Percentiles rank a stretch among this genome's conserved stretches.
These are phyloP conservation scores for Lasiommata megera DNA, from an alignment of 2,888 invertebrate species.

Conservation along the genomic window DNA sequence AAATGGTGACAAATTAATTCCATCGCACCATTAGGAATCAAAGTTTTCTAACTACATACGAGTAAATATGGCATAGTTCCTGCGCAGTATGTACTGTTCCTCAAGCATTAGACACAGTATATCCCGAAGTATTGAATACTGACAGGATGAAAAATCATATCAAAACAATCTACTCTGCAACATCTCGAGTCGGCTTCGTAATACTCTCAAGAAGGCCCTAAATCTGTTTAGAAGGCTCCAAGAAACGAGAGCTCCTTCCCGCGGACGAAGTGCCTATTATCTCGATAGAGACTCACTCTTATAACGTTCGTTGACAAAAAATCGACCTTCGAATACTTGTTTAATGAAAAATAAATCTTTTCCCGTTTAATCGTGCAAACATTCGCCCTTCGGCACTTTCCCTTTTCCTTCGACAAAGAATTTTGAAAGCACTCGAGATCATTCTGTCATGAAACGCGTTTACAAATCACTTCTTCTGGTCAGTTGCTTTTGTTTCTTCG, in stretches of 20 bases:
- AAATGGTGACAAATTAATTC: too few species aligned
- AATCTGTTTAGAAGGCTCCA: not conserved
- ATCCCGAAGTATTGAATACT: not conserved
- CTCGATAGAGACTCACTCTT: conserved; percentile 1
- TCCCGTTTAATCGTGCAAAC: conserved; percentile 20
- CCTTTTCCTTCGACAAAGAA: conserved; percentile 18
- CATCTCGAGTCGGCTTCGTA: not conserved
- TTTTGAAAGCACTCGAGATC: conserved; percentile 21
- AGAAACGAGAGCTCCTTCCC: not conserved
- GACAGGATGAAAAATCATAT: not conserved
- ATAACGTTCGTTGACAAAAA: conserved; percentile 4
- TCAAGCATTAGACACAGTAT: not conserved
- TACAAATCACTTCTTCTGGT: conserved; percentile 5
- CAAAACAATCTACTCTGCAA: not conserved
- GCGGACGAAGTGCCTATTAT: not conserved
- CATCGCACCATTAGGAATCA: too few species aligned
- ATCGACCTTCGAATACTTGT: conserved; percentile 12
- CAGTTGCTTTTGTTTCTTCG: not conserved
- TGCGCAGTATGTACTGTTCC: not conserved
- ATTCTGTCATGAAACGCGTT: conserved; percentile 28
- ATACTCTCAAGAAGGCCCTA: not conserved
- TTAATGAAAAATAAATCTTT: conserved; percentile 27
- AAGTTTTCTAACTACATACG: too few species aligned
- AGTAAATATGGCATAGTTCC: too few species aligned
- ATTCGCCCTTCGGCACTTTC: conserved; percentile 19